These are phyloP conservation scores for Falco rusticolus DNA, from an alignment of 2,797 vertebrate genomes.

Conservation along the genomic window DNA sequence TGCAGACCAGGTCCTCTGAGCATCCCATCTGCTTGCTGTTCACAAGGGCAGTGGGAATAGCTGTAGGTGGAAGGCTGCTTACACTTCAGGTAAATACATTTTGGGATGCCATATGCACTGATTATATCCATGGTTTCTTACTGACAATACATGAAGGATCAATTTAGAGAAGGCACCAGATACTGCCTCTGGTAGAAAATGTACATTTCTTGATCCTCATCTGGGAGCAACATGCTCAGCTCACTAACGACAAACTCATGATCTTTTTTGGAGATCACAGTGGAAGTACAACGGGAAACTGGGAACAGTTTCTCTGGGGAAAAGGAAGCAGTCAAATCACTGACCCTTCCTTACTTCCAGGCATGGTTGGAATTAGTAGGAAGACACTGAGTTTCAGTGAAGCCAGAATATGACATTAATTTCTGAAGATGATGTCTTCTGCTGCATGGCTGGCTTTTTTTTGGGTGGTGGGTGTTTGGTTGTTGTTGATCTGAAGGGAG, in stretches of 20 bases:
- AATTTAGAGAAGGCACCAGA: neutral
- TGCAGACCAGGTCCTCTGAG: neutral
- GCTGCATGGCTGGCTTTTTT: neutral
- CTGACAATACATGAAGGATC: neutral
- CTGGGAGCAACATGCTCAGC: neutral
- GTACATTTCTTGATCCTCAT: neutral
- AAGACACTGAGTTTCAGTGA: neutral
- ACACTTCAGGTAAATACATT: neutral
- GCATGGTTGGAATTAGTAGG: neutral
- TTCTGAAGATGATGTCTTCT: neutral
- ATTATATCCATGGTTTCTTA: neutral
- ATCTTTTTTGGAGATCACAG: neutral
- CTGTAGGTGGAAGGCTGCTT: neutral
- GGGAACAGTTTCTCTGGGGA: neutral
- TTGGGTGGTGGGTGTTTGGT: neutral
- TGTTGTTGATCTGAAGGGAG: neutral
- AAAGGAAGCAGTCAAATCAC: neutral
- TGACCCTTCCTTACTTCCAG: neutral
- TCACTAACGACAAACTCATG: neutral
- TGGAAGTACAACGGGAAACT: neutral
- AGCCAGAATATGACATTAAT: neutral
- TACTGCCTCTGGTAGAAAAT: neutral
- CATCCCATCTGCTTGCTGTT: neutral
- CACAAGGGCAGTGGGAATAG: neutral
- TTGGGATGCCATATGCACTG: neutral